Evolutionary conservation across 2,888 invertebrate genomes (phyloP).

Genomic region (Plagiodera versicolora): DNA sequence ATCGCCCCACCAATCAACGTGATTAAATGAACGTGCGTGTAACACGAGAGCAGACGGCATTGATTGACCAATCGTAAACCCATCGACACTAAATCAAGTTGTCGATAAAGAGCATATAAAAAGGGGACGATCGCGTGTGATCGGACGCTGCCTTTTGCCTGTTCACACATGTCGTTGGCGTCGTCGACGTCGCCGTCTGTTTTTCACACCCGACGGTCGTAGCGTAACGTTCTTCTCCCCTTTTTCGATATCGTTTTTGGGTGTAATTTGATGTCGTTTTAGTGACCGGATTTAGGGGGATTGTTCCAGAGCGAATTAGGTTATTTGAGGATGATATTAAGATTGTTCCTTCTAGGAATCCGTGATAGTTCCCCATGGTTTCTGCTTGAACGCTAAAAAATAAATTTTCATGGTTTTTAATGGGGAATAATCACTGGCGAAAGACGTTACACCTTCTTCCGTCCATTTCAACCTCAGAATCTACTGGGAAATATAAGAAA

Average conservation of each 20-base stretch:
- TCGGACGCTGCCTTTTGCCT: constrained; percentile 10
- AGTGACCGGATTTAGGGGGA: background rate
- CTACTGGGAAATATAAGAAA: too few species aligned
- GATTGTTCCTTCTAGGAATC: too few species aligned
- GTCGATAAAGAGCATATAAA: constrained; percentile 43
- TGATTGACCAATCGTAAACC: constrained; percentile 44
- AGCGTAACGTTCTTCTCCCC: background rate
- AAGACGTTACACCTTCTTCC: too few species aligned
- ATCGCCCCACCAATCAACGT: constrained; percentile 19
- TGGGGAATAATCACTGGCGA: too few species aligned
- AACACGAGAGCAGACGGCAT: constrained; percentile 16
- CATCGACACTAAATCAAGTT: constrained; percentile 48
- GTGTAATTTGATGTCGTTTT: background rate
- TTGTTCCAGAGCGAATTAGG: too few species aligned
- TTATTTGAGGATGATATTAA: too few species aligned
- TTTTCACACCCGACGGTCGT: background rate
- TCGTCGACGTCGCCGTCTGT: constrained; percentile 18
- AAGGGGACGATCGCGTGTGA: constrained; percentile 24
- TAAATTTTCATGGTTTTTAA: too few species aligned
- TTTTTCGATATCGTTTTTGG: background rate
- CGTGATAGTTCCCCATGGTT: too few species aligned
- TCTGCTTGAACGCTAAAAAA: too few species aligned
- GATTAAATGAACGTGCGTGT: constrained; percentile 25
- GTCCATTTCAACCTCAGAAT: too few species aligned
- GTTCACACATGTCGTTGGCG: constrained; percentile 38